Evolutionary conservation across 2,888 invertebrate species (phyloP), one percentile per base, ranked within the genome.

Genomic region (Cephus spinipes): DNA sequence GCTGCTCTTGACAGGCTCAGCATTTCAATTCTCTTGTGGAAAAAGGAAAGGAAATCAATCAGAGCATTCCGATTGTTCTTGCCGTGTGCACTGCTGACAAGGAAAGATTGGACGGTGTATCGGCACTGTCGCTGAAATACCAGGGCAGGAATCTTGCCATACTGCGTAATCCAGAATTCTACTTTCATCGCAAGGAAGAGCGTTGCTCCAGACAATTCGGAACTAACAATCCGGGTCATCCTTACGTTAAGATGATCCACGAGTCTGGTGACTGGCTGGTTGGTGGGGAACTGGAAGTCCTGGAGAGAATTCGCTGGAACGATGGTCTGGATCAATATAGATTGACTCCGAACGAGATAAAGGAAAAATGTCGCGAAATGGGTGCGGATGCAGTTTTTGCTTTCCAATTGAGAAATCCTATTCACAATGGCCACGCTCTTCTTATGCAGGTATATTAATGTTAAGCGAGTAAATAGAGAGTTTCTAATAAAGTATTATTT

Each of bases 361-460:
- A 97, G 36, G 91, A 92, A 35, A 96, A 95, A 89, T 98, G 98
- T 91, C 93, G 93, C 81, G 94, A 96, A 87, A 92, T 97, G 86
- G 94, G 94, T 0, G 98, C 99, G 1, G 99, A 99, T 92, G 98
- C 98, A 0, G 96, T 99, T 15, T 99, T 99, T 92, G 99, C 98
- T 12, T 99, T 99, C 92, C 98, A 94, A 93, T 93, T 98, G 30
- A 94, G 99, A 73, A 99, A 99, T 92, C 99, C 99, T 0, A 97
- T 99, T 81, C 99, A 99, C 92, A 99, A 99, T 90, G 99, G 99
- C 0, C 99, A 99, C 92, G 99, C 98, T 0, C 93, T 99, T 35
- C 93, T 99, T 77, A 99, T 99, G 99, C 96, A 96, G 89, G 94
- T 92, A 80, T 32, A 73, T 75, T 11, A 23, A 35, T 68, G 31